A percentile compares a stretch with the other conserved stretches of the same genome.
Conservation (phyloP, 2,888 invertebrate genomes). For the Cosmorhoe ocellata region DNA sequence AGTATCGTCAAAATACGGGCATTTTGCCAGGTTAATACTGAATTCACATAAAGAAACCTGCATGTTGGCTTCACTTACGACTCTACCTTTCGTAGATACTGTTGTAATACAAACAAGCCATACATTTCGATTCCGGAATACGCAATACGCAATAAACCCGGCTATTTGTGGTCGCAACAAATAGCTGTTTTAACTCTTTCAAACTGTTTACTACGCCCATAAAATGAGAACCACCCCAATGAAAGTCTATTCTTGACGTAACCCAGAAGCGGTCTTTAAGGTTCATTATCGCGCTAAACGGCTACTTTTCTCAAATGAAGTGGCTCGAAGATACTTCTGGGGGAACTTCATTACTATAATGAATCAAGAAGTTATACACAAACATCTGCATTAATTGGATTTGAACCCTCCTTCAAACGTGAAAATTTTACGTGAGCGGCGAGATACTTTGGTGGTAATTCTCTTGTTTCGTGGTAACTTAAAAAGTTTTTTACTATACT, state of each 20-base stretch:
- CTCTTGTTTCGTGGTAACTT: too few relatives aligned
- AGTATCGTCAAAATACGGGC: conserved; percentile 3
- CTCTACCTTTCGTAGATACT: background rate
- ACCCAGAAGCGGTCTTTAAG: conserved; percentile 22
- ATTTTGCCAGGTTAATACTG: conserved; percentile 11
- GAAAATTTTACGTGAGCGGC: conserved; percentile 10
- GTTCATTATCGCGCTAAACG: conserved; percentile 20
- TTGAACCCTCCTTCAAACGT: conserved; percentile 19
- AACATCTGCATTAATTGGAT: conserved; percentile 30
- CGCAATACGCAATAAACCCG: conserved; percentile 45
- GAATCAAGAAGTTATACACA: conserved; percentile 30
- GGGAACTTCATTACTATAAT: conserved; percentile 27
- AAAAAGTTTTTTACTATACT: too few relatives aligned
- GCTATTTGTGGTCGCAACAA: conserved; percentile 66
- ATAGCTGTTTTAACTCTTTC: conserved; percentile 69
- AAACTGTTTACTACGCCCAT: conserved; percentile 61
- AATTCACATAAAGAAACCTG: background rate
- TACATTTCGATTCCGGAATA: conserved; percentile 25
- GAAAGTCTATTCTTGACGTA: conserved; percentile 57
- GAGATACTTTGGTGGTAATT: too few relatives aligned
- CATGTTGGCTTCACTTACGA: background rate
- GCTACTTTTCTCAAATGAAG: conserved; percentile 14
- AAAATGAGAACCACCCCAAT: conserved; percentile 60
- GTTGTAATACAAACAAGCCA: conserved; percentile 13
- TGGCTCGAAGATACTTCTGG: conserved; percentile 17